Evolutionary conservation across 2,113 vertebrate genomes (phyloP).

Genomic region (Gymnogyps californianus): DNA sequence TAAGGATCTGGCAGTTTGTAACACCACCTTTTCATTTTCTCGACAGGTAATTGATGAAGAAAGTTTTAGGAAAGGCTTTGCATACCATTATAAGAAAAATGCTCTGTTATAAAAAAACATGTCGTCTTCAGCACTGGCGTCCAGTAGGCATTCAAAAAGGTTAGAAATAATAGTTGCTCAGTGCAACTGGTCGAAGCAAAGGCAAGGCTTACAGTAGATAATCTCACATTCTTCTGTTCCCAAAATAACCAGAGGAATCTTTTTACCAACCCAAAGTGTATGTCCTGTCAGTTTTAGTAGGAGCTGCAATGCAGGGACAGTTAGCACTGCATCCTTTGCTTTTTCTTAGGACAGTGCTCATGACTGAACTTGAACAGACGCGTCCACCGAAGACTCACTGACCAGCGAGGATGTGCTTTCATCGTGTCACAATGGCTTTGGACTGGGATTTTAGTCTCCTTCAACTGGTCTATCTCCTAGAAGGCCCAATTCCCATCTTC

Average conservation of each 20-base stretch:
- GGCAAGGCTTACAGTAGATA: background rate
- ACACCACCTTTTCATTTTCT: conserved; percentile 2
- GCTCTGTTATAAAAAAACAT: background rate
- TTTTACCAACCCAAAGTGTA: rapidly evolving
- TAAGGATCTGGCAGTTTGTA: conserved; percentile 30
- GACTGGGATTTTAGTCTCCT: background rate
- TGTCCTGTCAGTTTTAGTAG: background rate
- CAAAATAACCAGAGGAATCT: background rate
- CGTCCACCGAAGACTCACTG: background rate
- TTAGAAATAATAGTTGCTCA: background rate
- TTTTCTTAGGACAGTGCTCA: background rate
- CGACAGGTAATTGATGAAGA: conserved; percentile 27
- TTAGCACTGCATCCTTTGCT: background rate
- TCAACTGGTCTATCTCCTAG: background rate
- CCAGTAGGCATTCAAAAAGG: background rate
- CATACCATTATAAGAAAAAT: background rate
- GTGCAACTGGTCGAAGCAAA: background rate
- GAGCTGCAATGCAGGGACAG: background rate
- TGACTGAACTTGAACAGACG: background rate
- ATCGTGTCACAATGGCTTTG: rapidly evolving
- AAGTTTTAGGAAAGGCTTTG: conserved; percentile 25
- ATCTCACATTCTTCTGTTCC: background rate
- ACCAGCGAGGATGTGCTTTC: rapidly evolving
- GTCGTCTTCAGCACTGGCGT: background rate
- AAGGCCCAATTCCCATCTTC: background rate